Conservation (phyloP, 2,888 invertebrate species). For the Toxonevra muliebris region DNA sequence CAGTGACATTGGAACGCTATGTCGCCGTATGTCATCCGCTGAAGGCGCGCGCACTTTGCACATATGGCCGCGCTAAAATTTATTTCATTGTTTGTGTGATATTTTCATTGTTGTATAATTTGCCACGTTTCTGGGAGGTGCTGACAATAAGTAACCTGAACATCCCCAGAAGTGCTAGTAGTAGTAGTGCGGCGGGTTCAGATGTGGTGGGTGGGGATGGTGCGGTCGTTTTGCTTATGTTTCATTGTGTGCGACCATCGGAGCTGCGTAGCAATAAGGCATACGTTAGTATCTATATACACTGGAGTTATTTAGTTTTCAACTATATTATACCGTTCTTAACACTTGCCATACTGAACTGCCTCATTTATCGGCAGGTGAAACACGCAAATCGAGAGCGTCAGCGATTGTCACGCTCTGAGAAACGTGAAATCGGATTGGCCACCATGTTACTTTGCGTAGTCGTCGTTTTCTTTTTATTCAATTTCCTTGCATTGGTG, state of each 20-base stretch:
- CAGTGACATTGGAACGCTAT: constrained; percentile 92
- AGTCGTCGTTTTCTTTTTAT: constrained; percentile 92
- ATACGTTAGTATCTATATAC: constrained; percentile 88
- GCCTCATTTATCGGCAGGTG: constrained; percentile 90
- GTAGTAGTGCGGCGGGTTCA: constrained; percentile 27
- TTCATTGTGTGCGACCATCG: constrained; percentile 79
- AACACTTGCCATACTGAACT: constrained; percentile 87
- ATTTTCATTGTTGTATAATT: constrained; percentile 85
- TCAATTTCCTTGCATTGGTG: constrained; percentile 87
- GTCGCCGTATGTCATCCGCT: constrained; percentile 93
- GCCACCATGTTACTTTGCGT: constrained; percentile 96
- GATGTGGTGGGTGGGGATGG: no score
- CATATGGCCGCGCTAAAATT: constrained; percentile 84
- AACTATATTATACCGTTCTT: constrained; percentile 94
- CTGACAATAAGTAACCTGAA: constrained; percentile 62
- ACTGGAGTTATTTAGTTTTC: constrained; percentile 93
- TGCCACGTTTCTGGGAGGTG: constrained; percentile 82
- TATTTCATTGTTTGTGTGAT: constrained; percentile 85
- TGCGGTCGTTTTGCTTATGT: constrained; percentile 66
- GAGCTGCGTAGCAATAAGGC: constrained; percentile 73
- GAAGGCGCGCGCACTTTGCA: constrained; percentile 88
- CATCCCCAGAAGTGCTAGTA: no score
- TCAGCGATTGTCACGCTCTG: constrained; percentile 86
- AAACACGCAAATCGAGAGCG: constrained; percentile 89
- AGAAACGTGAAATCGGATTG: constrained; percentile 90